Conservation (phyloP, 30 jellyfish, hydroid and myxozoan species). For the Cassiopea andromeda region DNA sequence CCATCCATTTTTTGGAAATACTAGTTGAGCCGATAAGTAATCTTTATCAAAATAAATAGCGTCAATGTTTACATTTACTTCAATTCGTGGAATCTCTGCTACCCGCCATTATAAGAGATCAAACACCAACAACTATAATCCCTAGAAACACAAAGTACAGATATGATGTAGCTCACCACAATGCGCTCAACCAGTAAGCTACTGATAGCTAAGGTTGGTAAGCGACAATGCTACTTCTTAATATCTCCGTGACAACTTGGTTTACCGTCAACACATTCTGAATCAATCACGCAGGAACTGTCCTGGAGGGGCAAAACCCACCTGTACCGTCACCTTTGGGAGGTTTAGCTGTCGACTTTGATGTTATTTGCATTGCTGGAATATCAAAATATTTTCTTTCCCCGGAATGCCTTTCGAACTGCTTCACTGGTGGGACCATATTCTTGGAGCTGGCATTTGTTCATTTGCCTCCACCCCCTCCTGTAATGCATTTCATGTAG, state of each 20-base stretch:
- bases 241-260: constrained; percentile 24
- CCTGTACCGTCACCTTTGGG: no score
- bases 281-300: no score
- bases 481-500: no score
- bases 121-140: constrained; percentile 34
- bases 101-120: constrained; percentile 34
- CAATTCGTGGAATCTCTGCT: constrained; percentile 2
- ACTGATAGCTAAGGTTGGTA: background rate
- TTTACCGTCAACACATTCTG: background rate
- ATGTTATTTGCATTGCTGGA: no score
- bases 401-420: no score
- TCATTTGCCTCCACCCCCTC: no score
- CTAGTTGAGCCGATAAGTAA: background rate
- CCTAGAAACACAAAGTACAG: constrained; percentile 33
- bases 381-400: no score
- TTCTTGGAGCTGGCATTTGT: no score
- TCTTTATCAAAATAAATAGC: background rate
- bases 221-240: background rate
- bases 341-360: no score
- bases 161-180: constrained; percentile 8
- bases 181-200: background rate
- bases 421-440: no score
- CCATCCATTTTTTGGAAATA: constrained; percentile 42
- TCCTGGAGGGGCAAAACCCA: no score
- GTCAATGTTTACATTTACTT: constrained; percentile 29